Evolutionary conservation across 1,140 invertebrate genomes (phyloP), one percentile per base, ranked within the genome.

Genomic region (Ptiloglossa arizonensis): DNA sequence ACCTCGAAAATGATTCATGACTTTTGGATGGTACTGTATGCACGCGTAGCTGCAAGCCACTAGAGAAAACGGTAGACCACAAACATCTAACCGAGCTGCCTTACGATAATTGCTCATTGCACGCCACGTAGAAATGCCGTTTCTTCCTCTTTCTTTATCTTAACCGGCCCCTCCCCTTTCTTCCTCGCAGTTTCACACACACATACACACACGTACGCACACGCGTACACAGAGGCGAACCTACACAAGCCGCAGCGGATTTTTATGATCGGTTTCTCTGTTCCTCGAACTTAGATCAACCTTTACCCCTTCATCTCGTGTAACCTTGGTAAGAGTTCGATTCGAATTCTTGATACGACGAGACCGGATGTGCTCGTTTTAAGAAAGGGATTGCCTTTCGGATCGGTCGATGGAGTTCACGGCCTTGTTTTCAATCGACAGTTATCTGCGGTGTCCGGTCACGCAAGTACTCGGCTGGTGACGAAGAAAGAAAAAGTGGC

Each of bases 91-190:
- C 73, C 46, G 54, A 54, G 59, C 60, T 59, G 62, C 57, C 48
- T 54, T 41, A 81, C 81, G 80, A 88, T 89, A 89, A 89, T 89
- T 89, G 85, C 84, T 87, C 84, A 70, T 69, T 83, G 82, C 82
- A 82, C 79, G 80, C 79, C 72, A 86, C 68, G 76, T 72, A 66
- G 73, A 86, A 79, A 81, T 85, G 74, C 75, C 50, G 79, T 66
- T 66, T 75, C 57, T 48, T 81, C 64, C 41, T 71, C 48, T 57
- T 74, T 71, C 83, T 69, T 41, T 19, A 57, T 59, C 38, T 38
- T 44, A n/a, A 15, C 38, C 44, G n/a, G 32, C 38, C 17, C 46
- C 50, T 46, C 22, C 38, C n/a, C 54, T 35, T 13, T 17, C 66
- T 38, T 50, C 32, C 19, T 38, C 1, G 27, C 29, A 29, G 35